A percentile compares a stretch with the other conserved stretches of the same genome.
Conservation (phyloP, 2,888 invertebrate species). For the Nasonovia ribisnigri region DNA sequence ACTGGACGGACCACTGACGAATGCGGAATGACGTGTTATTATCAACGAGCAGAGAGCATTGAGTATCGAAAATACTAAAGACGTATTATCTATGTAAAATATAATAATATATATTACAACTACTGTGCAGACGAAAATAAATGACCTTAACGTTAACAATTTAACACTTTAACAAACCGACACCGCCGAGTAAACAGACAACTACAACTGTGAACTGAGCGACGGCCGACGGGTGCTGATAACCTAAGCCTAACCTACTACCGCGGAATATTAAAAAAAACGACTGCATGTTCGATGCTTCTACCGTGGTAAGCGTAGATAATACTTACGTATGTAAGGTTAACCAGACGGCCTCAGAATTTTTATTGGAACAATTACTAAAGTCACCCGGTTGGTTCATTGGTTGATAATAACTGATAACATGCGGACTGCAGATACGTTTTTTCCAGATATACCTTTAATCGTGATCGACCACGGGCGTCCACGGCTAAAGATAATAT, state of each 20-base stretch:
- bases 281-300: too few relatives aligned
- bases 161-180: background rate
- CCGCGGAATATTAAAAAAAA: too few relatives aligned
- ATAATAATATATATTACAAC: background rate
- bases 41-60: background rate
- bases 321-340: too few relatives aligned
- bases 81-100: constrained; percentile 6
- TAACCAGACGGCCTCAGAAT: background rate
- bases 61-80: constrained; percentile 9
- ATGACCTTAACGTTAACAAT: constrained; percentile 36
- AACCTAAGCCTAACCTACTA: too few relatives aligned
- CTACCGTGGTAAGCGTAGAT: background rate
- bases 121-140: constrained; percentile 27
- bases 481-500: too few relatives aligned
- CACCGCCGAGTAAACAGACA: too few relatives aligned
- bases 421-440: background rate
- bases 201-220: too few relatives aligned
- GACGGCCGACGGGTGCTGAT: too few relatives aligned
- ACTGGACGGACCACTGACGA: too few relatives aligned
- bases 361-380: background rate
- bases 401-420: background rate
- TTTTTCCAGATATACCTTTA: too few relatives aligned
- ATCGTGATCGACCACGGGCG: too few relatives aligned
- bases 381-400: background rate
- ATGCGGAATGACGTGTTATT: background rate